Evolutionary conservation across 2,888 invertebrate genomes (phyloP), one percentile per base, ranked within the genome.

Genomic region (Merodon equestris): DNA sequence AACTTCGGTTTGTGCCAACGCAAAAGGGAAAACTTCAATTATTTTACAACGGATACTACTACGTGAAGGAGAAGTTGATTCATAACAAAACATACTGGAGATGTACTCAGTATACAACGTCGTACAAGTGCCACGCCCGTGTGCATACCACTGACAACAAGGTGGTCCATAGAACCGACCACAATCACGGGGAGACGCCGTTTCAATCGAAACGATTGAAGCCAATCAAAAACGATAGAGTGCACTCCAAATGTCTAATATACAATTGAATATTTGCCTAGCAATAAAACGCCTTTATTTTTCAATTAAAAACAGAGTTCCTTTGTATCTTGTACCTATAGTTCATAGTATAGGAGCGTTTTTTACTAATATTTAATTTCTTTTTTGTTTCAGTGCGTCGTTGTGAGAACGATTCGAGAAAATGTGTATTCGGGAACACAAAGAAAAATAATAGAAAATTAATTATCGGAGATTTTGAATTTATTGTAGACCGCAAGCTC

Each of bases 71-170:
- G 61, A 89, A 89, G 81, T 81, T 81, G 14, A 84, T 87, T 13
- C 85, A 86, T 0, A 81, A 83, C 18, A 89, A 89, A 81, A 85
- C 86, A 9, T 89, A 89, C 79, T 89, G 89, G 89, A 85, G 89
- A 34, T 89, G 89, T 79, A 87, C 86, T 0, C 86, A 88, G 66
- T 89, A 89, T 56, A 89, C 89, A 7, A 88, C 89, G 2, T 66
- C 82, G 0, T 58, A 82, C 9, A 86, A 84, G 61, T 89, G 89
- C 61, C 88, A 86, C 45, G 88, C 86, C 3, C 84, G 89, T 14
- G 79, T 88, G 1, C 89, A 89, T 74, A 87, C 88, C 0, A 76
- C 84, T 0, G 72, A 84, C 2, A 85, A 85, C 1, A 71, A 81
- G 1, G 85, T 89, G 17, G 84, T 87, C 0, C 86, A 86, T 56